Conservation (phyloP, 2,888 invertebrate genomes). For the Nasonia oneida region DNA sequence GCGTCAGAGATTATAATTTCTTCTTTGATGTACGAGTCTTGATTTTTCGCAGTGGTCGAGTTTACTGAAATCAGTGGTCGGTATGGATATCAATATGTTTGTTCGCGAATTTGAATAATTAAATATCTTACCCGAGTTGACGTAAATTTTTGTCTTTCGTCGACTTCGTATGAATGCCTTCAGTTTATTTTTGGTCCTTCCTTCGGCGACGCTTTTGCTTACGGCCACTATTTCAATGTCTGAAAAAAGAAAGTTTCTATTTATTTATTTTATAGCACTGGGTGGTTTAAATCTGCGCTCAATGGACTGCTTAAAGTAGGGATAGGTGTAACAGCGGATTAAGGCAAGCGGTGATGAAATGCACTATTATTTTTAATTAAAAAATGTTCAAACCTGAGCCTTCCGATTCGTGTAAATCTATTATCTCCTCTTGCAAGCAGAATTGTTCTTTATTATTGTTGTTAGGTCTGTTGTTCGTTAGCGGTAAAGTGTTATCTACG, state of each 20-base stretch:
- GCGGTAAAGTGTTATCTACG: background rate
- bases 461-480: background rate
- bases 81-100: background rate
- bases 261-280: background rate
- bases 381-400: conserved; percentile 21
- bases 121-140: conserved; percentile 27
- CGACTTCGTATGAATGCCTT: background rate
- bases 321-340: no score
- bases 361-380: background rate
- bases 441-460: background rate
- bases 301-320: no score
- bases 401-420: background rate
- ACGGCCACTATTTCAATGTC: conserved; percentile 52
- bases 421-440: background rate
- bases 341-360: no score
- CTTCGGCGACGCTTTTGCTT: background rate
- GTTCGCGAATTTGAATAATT: background rate
- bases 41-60: background rate
- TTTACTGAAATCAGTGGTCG: conserved; percentile 11
- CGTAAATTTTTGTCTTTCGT: conserved; percentile 4
- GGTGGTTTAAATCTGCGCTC: no score
- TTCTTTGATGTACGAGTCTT: conserved; percentile 50
- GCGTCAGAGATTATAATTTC: conserved; percentile 59
- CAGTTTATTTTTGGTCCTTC: conserved; percentile 8
- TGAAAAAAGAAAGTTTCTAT: background rate